A percentile compares a stretch with the other conserved stretches of the same genome.
Conservation (phyloP, 2,888 invertebrate genomes). For the Rhyacophila evoluta region DNA sequence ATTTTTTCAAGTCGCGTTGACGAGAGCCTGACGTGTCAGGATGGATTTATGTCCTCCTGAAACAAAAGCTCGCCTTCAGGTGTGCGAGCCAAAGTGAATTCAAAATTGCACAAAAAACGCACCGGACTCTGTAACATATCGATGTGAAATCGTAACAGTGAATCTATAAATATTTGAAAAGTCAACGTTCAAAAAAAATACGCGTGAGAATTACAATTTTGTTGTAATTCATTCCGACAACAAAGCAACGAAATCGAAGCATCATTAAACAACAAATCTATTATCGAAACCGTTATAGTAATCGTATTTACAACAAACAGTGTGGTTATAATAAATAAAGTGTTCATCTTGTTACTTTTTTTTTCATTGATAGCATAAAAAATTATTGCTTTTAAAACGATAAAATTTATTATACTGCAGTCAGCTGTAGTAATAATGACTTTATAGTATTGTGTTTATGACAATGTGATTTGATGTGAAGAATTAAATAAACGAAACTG, state of each 20-base stretch:
- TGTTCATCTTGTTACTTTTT: not conserved
- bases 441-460: not conserved
- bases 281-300: not conserved
- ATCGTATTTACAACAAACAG: too few relatives aligned
- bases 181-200: not conserved
- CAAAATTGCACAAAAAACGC: constrained; percentile 27
- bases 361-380: not conserved
- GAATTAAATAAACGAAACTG: not conserved
- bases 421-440: not conserved
- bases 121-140: not conserved
- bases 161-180: not conserved
- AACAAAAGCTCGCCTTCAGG: constrained; percentile 19
- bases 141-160: not conserved
- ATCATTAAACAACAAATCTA: not conserved
- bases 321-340: not conserved
- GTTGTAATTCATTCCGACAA: not conserved
- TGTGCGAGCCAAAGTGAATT: constrained; percentile 32
- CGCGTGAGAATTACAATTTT: not conserved
- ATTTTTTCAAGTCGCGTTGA: constrained; percentile 31
- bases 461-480: constrained; percentile 4
- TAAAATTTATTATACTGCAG: not conserved
- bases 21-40: constrained; percentile 20
- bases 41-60: constrained; percentile 37
- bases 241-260: not conserved
- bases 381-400: not conserved